phyloP scores from a whole-genome alignment of 2,888 invertebrate genomes.

The Drosophila histrio region DNA sequence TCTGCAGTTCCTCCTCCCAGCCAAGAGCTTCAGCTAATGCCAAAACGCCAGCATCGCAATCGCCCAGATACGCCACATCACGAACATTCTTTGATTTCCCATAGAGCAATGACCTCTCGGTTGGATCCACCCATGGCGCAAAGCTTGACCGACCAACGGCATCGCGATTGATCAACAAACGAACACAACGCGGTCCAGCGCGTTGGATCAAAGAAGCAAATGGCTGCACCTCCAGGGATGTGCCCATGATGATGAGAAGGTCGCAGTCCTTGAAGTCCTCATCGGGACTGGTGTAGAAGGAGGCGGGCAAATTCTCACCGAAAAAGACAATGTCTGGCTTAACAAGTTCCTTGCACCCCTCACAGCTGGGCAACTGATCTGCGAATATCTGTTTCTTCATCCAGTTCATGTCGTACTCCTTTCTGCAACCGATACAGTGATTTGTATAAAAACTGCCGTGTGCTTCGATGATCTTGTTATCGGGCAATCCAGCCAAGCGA shows the following conservation, averaged over 20 bases:
- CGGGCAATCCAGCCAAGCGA: constrained; percentile 92
- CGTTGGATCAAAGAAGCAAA: constrained; percentile 95
- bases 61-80: constrained; percentile 92
- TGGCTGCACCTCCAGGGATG: constrained; percentile 96
- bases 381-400: constrained; percentile 92
- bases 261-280: constrained; percentile 94
- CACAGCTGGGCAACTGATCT: constrained; percentile 91
- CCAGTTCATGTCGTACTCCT: constrained; percentile 91
- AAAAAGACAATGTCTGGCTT: constrained; percentile 99
- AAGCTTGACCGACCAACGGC: constrained; percentile 86
- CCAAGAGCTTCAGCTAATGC: constrained; percentile 90
- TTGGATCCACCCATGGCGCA: constrained; percentile 74
- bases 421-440: constrained; percentile 91
- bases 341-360: constrained; percentile 90
- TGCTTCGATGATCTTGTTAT: constrained; percentile 95
- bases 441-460: constrained; percentile 97
- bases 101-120: constrained; percentile 88
- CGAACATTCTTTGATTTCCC: constrained; percentile 87
- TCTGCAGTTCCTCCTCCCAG: constrained; percentile 89
- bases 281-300: constrained; percentile 89
- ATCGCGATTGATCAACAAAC: constrained; percentile 94
- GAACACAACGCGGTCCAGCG: constrained; percentile 89
- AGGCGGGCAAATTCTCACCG: constrained; percentile 93
- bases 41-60: constrained; percentile 92
- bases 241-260: constrained; percentile 96